Percentiles rank a stretch among this genome's conserved stretches.
These are phyloP conservation scores for Paragorgia papillata DNA, from an alignment of 92 coral and sea anemone genomes.

Conservation along the genomic window DNA sequence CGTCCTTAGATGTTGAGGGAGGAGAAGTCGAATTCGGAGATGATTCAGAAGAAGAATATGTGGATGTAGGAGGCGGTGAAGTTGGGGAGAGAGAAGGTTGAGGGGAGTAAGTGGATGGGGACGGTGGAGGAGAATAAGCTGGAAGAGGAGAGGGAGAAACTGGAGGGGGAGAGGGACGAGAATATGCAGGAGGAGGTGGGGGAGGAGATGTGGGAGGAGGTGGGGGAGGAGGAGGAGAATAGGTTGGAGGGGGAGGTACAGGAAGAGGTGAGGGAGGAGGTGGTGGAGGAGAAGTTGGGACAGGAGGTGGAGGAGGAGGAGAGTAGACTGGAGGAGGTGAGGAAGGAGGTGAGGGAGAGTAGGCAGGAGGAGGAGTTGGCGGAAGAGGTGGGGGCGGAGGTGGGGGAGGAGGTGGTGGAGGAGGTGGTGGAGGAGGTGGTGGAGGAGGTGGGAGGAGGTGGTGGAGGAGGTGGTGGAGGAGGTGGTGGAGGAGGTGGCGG, in stretches of 20 bases:
- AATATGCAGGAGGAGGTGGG: neutral
- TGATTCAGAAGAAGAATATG: slow-evolving; percentile 3
- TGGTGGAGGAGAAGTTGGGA: neutral
- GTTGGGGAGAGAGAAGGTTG: neutral
- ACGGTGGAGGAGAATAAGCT: neutral
- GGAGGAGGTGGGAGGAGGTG: neutral
- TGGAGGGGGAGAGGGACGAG: neutral
- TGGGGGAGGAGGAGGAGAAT: neutral
- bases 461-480: neutral
- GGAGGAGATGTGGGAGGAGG: neutral
- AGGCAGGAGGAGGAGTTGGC: neutral
- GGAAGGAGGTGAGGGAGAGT: neutral
- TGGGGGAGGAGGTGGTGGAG: neutral
- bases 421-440: neutral
- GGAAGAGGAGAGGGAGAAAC: neutral
- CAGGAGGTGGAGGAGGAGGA: slow-evolving; percentile 25
- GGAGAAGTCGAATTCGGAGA: slow-evolving; percentile 6
- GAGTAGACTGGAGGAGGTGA: slow-evolving; percentile 8
- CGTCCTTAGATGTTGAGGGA: neutral
- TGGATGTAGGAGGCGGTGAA: neutral
- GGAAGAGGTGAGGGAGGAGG: slow-evolving; percentile 11
- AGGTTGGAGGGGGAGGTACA: neutral
- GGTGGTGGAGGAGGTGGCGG: neutral
- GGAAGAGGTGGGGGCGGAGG: neutral
- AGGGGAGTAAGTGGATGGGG: neutral